Conservation (phyloP, 2,888 invertebrate species). For the Reticulitermes lucifugus region DNA sequence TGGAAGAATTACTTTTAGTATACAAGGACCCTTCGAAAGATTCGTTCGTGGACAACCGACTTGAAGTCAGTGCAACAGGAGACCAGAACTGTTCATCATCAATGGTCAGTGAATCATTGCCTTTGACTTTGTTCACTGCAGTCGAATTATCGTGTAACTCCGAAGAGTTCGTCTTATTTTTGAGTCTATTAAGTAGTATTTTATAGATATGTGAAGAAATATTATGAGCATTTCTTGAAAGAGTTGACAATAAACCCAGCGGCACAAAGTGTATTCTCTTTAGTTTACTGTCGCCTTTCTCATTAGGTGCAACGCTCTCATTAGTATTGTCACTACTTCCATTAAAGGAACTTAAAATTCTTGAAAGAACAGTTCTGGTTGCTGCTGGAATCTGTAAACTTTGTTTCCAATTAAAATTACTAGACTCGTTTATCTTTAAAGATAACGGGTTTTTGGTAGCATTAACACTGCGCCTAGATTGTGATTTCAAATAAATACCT, state of each 20-base stretch:
- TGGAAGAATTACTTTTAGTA: background rate
- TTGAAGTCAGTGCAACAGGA: background rate
- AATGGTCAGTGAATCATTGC: too few species aligned
- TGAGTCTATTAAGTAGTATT: background rate
- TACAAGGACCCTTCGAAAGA: background rate
- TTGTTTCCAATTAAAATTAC: background rate
- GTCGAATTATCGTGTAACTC: too few species aligned
- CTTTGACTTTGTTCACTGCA: too few species aligned
- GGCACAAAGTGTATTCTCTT: background rate
- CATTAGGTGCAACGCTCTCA: background rate
- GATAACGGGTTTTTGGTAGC: background rate
- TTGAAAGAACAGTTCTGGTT: background rate
- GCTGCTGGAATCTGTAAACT: background rate
- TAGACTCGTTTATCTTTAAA: background rate
- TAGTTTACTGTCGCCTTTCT: background rate
- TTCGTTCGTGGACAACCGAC: background rate
- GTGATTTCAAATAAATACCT: background rate
- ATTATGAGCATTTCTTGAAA: background rate
- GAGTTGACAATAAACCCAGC: background rate
- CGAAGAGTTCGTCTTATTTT: background rate
- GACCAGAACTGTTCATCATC: constrained; percentile 3
- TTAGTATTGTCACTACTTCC: background rate
- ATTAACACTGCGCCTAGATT: background rate
- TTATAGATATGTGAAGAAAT: background rate
- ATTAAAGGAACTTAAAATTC: background rate